These are phyloP conservation scores for Astropecten irregularis DNA, from an alignment of 53 echinoderm and acorn worm genomes.

Conservation along the genomic window DNA sequence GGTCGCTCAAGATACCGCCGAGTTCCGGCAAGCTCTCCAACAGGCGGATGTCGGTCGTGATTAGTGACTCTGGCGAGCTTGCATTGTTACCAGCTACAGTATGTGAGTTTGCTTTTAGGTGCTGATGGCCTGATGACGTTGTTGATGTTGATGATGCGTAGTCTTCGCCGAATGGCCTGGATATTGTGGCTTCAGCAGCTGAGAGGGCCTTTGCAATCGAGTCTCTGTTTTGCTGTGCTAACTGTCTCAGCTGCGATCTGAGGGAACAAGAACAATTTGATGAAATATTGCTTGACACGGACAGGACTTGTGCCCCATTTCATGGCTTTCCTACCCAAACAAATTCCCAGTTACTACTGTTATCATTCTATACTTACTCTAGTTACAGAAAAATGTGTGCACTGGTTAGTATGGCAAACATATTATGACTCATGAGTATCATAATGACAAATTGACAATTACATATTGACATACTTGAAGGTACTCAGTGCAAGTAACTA, in stretches of 20 bases:
- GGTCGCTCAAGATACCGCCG: background rate
- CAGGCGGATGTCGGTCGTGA: background rate
- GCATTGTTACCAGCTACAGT: too few relatives aligned
- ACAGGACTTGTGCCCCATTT: too few relatives aligned
- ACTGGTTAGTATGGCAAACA: too few relatives aligned
- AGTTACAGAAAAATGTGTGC: too few relatives aligned
- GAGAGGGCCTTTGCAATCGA: constrained; percentile 14
- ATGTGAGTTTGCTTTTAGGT: too few relatives aligned
- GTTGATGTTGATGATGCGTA: too few relatives aligned
- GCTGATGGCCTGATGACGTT: background rate
- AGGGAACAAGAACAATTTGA: background rate
- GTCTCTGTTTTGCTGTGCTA: constrained; percentile 36
- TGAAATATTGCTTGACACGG: background rate
- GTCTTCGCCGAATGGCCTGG: too few relatives aligned
- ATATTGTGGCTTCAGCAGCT: background rate
- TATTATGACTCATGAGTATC: background rate
- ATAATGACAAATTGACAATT: background rate
- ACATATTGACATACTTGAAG: background rate
- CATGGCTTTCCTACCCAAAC: too few relatives aligned
- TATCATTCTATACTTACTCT: too few relatives aligned
- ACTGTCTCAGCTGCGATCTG: constrained; percentile 24
- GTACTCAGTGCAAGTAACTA: too few relatives aligned
- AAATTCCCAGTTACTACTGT: too few relatives aligned
- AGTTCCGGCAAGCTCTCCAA: background rate
- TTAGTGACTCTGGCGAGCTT: background rate